Base-by-base conservation (phyloP, 2,113 vertebrate genomes). In the Phalacrocorax carbo region DNA sequence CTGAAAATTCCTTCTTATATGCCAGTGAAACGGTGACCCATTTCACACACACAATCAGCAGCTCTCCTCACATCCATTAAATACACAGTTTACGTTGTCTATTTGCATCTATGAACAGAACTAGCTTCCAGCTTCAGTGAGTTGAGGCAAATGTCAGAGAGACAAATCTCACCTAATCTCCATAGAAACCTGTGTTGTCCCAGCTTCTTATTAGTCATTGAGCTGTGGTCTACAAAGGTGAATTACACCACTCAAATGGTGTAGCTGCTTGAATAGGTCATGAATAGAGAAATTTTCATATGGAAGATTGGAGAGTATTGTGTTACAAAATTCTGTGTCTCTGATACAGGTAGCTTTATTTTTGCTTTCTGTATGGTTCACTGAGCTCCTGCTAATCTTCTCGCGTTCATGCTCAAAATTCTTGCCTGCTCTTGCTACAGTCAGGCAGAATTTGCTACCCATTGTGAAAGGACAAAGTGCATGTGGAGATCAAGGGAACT, bases 11-110 rank as follows among this genome's bases (percentile, higher is more conserved):
- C 19, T 29, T 64, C 51, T 68, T 32, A 40, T 9, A 64, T 5
- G 1, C 10, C 49, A 57, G 23, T 0, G 1, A 49, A 60, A 34
- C 7, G 2, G 27, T 40, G 40, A 34, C 17, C 25, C 15, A 29
- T 30, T 36, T 32, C 51, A 76, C 9, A 15, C 15, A 61, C 40
- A 25, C 40, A 14, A 30, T 11, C 44, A 38, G 25, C 42, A 62
- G 27, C 36, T 73, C 49, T 73, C 48, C 54, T 11, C 42, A 69
- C 15, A 29, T 4, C 20, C 9, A 25, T 29, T 70, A 68, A 38
- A 44, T 65, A 55, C 22, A 48, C 10, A 29, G 32, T 44, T 83
- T 64, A 23, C 26, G 19, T 30, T 49, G 32, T 55, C 51, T 81
- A 0, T 46, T 82, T 82, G 10, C 22, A 49, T 32, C 57, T n/a